These are phyloP conservation scores for Brachyptera risi DNA, from an alignment of 2,888 invertebrate genomes.

Conservation along the genomic window DNA sequence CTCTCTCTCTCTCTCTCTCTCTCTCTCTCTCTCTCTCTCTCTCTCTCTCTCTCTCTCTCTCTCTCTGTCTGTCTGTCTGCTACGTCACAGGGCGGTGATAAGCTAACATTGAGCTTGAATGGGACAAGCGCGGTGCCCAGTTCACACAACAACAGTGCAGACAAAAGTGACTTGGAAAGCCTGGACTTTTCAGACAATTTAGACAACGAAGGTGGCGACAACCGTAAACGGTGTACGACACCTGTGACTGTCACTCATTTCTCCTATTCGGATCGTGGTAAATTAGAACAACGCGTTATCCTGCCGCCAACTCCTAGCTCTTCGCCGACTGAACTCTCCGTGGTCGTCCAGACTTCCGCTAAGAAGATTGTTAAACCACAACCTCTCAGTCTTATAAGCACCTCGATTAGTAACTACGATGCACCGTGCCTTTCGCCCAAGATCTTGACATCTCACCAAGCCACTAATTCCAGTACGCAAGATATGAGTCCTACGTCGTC, in stretches of 20 bases:
- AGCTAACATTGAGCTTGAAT: conserved; percentile 61
- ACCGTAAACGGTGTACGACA: conserved; percentile 43
- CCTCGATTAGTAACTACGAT: conserved; percentile 4
- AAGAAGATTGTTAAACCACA: conserved; percentile 1
- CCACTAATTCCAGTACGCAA: background rate
- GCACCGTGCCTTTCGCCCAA: conserved; percentile 22
- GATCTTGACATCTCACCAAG: background rate
- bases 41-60: conserved; percentile 13
- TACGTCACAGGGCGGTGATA: conserved; percentile 59
- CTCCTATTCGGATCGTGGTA: conserved; percentile 50
- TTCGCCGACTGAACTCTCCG: background rate
- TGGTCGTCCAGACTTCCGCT: background rate
- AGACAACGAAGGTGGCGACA: conserved; percentile 18
- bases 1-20: conserved; percentile 31
- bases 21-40: conserved; percentile 37
- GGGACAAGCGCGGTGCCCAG: conserved; percentile 44
- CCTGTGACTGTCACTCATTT: conserved; percentile 62
- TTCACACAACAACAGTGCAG: conserved; percentile 28
- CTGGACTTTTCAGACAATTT: background rate
- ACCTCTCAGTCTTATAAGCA: conserved; percentile 4
- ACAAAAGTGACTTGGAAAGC: background rate
- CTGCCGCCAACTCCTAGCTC: conserved; percentile 21
- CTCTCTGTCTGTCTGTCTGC: too few relatives aligned
- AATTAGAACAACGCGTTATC: conserved; percentile 45
- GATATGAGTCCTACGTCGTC: background rate